A percentile compares a stretch with the other conserved stretches of the same genome.
These are phyloP conservation scores for Drosophila cardini DNA, from an alignment of 1,140 invertebrate species.

Conservation along the genomic window DNA sequence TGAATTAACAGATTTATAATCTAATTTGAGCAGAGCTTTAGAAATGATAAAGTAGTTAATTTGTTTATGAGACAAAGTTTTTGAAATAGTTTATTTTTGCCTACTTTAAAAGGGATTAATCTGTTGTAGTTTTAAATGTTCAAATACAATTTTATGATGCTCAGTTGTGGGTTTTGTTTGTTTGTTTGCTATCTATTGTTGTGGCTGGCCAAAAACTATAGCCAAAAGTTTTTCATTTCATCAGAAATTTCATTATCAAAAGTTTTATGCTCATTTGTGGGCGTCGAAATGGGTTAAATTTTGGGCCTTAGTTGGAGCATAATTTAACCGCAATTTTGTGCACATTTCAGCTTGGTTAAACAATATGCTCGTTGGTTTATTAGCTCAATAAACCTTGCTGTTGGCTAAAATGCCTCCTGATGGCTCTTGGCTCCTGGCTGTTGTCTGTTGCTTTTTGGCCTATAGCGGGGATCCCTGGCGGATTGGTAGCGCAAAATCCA, in stretches of 20 bases:
- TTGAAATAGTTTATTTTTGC: constrained; percentile 32
- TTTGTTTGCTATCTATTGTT: neutral
- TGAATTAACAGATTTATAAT: neutral
- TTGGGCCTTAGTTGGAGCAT: constrained; percentile 29
- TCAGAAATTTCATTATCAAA: constrained; percentile 48
- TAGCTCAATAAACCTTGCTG: constrained; percentile 65
- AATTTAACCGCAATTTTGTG: constrained; percentile 63
- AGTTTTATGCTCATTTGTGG: constrained; percentile 32
- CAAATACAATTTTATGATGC: constrained; percentile 11
- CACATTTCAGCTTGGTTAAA: constrained; percentile 76
- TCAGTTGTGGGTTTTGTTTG: constrained; percentile 5
- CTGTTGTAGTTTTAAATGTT: constrained; percentile 29
- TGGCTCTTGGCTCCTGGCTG: constrained; percentile 3
- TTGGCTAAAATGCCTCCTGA: neutral
- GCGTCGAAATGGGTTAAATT: constrained; percentile 26
- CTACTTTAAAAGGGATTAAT: constrained; percentile 35
- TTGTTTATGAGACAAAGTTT: constrained; percentile 14
- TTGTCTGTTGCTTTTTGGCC: constrained; percentile 22
- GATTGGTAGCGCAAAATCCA: constrained; percentile 27
- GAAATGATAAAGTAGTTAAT: constrained; percentile 23
- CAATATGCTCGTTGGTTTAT: constrained; percentile 66
- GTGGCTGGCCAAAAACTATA: constrained; percentile 24
- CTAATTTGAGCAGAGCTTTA: neutral
- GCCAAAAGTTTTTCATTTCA: constrained; percentile 35
- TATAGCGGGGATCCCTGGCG: constrained; percentile 11